Evolutionary conservation across 1,140 invertebrate genomes (phyloP).

Genomic region (Drosophila micromelanica): DNA sequence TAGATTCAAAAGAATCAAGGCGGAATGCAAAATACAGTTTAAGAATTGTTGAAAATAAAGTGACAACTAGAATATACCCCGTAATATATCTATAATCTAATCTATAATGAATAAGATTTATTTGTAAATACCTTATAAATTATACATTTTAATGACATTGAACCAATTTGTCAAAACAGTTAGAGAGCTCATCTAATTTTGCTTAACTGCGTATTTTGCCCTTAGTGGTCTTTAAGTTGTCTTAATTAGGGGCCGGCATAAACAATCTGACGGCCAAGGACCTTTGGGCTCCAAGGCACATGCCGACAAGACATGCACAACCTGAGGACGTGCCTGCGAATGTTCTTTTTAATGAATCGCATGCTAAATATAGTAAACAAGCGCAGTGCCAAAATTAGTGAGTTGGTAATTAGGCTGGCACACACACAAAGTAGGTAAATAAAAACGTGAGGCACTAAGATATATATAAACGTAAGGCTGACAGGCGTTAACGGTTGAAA

Average conservation of each 20-base stretch:
- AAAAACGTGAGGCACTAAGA: conserved; percentile 13
- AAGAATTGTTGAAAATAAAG: no score
- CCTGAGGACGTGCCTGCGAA: conserved; percentile 44
- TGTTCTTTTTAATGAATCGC: conserved; percentile 74
- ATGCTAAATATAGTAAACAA: conserved; percentile 54
- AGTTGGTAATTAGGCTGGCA: conserved; percentile 62
- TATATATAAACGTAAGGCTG: conserved; percentile 5
- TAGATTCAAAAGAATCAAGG: conserved; percentile 9
- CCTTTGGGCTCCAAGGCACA: conserved; percentile 13
- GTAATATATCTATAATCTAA: no score
- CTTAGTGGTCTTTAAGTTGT: conserved; percentile 68
- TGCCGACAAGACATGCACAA: conserved; percentile 20
- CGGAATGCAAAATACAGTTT: neutral
- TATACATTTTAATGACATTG: neutral
- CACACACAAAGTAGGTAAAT: conserved; percentile 10
- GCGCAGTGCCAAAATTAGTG: conserved; percentile 51
- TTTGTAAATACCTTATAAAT: neutral
- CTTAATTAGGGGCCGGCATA: conserved; percentile 60
- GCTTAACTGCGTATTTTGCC: conserved; percentile 26
- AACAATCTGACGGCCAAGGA: conserved; percentile 42
- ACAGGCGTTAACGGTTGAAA: neutral
- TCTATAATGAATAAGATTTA: no score
- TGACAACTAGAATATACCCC: no score
- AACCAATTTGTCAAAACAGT: conserved; percentile 1
- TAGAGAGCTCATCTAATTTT: conserved; percentile 35